Percentiles rank a stretch among this genome's conserved stretches.
Evolutionary conservation across 2,113 vertebrate genomes (phyloP).

Genomic region (Lamprologus speciosus): DNA sequence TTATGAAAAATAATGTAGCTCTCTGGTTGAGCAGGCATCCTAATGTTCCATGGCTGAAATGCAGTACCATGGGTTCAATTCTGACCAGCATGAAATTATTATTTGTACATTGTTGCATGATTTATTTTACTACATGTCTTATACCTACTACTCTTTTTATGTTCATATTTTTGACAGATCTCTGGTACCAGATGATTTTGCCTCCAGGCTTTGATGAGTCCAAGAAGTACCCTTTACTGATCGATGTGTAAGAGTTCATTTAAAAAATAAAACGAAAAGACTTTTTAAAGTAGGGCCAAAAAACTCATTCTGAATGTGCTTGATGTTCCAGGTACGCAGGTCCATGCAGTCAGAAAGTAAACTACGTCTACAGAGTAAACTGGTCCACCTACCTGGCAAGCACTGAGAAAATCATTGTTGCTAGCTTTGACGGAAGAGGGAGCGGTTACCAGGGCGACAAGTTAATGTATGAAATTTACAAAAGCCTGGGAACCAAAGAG

Average conservation of each 20-base stretch:
- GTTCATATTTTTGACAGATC: constrained; percentile 64
- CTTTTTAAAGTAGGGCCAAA: not conserved
- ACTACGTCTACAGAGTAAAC: constrained; percentile 71
- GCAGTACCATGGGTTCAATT: not conserved
- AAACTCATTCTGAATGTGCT: not conserved
- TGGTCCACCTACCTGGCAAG: constrained; percentile 95
- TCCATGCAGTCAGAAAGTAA: constrained; percentile 90
- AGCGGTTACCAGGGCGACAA: constrained; percentile 94
- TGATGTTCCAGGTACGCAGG: constrained; percentile 81
- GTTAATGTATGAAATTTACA: constrained; percentile 89
- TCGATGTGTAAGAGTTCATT: constrained; percentile 85
- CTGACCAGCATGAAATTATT: not conserved
- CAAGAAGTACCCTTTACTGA: constrained; percentile 89
- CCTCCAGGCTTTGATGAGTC: constrained; percentile 86
- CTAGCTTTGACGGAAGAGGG: constrained; percentile 94
- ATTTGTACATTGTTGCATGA: not conserved
- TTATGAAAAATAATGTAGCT: not conserved
- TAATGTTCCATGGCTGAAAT: not conserved
- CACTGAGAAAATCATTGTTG: constrained; percentile 88
- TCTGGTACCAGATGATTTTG: constrained; percentile 91
- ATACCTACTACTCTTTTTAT: not conserved
- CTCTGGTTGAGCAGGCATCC: not conserved
- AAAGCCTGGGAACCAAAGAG: constrained; percentile 86
- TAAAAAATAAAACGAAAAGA: not conserved
- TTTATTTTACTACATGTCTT: not conserved